These are phyloP conservation scores for Chelon labrosus DNA, from an alignment of 2,797 vertebrate species.

Conservation along the genomic window DNA sequence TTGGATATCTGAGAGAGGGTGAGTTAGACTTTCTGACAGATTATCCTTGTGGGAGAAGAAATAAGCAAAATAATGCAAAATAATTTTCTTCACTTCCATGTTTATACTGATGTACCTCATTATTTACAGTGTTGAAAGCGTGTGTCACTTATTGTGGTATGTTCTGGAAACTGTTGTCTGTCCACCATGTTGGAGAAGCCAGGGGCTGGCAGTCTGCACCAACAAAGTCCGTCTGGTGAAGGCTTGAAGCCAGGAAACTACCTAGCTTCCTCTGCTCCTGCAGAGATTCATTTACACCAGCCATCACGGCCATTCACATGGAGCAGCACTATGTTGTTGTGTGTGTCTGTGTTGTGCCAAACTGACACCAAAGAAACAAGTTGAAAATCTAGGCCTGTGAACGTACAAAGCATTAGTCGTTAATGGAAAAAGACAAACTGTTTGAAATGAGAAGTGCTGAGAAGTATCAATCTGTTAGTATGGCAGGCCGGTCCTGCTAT, in stretches of 20 bases:
- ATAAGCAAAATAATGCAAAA: neutral
- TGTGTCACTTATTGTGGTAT: constrained; percentile 50
- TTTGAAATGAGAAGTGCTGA: neutral
- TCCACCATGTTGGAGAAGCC: constrained; percentile 69
- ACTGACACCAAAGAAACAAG: constrained; percentile 11
- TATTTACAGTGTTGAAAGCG: constrained; percentile 33
- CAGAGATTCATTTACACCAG: constrained; percentile 73
- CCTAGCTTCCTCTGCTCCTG: constrained; percentile 74
- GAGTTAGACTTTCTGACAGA: constrained; percentile 72
- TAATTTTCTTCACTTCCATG: neutral
- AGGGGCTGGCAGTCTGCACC: constrained; percentile 69
- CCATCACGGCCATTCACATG: constrained; percentile 64
- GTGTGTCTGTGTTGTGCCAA: neutral
- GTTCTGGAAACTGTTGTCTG: constrained; percentile 72
- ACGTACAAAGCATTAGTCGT: neutral
- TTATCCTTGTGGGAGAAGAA: constrained; percentile 6
- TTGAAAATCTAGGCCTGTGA: constrained; percentile 1
- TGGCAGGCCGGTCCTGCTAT: neutral
- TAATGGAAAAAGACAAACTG: neutral
- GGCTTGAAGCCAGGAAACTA: constrained; percentile 75
- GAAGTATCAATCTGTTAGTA: neutral
- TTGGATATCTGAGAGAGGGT: constrained; percentile 92
- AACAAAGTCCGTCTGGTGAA: constrained; percentile 80
- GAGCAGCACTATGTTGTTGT: constrained; percentile 10
- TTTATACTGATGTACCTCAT: constrained; percentile 12